These are phyloP conservation scores for Mus spretus DNA, from an alignment of 2,797 vertebrate genomes.

Conservation along the genomic window DNA sequence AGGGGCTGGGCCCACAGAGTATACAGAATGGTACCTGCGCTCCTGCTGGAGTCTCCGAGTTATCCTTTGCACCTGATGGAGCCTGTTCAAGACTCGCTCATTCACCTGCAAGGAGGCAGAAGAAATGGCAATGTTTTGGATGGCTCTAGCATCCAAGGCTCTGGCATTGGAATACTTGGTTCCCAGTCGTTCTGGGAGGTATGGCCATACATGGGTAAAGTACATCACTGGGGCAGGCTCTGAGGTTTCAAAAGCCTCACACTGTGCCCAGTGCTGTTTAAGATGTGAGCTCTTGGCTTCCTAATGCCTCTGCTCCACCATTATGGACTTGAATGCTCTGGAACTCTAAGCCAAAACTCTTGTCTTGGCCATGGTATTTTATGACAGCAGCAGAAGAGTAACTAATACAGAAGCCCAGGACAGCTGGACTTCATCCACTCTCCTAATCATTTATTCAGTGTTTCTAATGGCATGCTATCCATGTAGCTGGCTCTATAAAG, in stretches of 20 bases:
- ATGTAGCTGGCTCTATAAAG: not conserved
- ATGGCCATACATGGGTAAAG: not conserved
- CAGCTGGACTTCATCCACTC: rapidly evolving
- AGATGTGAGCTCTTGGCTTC: not conserved
- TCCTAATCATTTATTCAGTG: rapidly evolving
- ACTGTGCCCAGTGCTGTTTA: not conserved
- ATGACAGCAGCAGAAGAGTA: not conserved
- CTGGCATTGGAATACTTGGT: no score
- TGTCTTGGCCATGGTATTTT: not conserved
- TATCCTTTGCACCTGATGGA: slow-evolving; percentile 95
- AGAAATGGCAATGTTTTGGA: not conserved
- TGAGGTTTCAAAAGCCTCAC: not conserved
- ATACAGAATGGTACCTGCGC: slow-evolving; percentile 88
- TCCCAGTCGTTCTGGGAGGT: not conserved
- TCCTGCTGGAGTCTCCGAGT: slow-evolving; percentile 94
- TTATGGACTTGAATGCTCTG: not conserved
- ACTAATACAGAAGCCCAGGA: no score
- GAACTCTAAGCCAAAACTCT: not conserved
- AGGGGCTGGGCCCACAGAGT: not conserved
- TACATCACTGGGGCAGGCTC: not conserved
- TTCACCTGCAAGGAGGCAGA: slow-evolving; percentile 90
- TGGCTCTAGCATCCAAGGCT: not conserved
- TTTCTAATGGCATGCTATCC: not conserved
- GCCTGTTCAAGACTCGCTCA: slow-evolving; percentile 93
- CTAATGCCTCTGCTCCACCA: not conserved